Evolutionary conservation across 2,888 invertebrate species (phyloP).

Genomic region (Rhogogaster chlorosoma): DNA sequence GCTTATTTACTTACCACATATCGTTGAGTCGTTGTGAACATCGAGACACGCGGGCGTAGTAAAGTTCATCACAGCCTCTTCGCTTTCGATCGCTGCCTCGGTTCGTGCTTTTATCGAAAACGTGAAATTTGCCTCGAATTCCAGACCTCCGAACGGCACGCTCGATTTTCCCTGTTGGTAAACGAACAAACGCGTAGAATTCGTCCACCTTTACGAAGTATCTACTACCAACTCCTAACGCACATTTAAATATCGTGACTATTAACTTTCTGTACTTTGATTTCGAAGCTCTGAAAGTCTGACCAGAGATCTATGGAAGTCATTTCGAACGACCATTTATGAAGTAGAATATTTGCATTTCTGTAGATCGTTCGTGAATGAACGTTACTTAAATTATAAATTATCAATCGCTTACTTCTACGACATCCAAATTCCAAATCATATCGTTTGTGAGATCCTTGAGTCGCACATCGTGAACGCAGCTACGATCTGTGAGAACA

Average conservation of each 20-base stretch:
- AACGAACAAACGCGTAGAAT: neutral
- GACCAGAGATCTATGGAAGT: neutral
- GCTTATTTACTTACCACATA: conserved; percentile 78
- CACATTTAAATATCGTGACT: neutral
- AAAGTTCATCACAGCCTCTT: conserved; percentile 72
- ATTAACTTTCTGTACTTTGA: neutral
- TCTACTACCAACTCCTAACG: neutral
- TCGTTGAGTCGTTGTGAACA: conserved; percentile 76
- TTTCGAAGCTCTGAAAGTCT: neutral
- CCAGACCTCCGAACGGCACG: conserved; percentile 71
- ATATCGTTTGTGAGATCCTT: too few relatives aligned
- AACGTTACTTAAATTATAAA: too few relatives aligned
- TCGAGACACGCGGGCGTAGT: conserved; percentile 79
- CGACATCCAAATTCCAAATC: too few relatives aligned
- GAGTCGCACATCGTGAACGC: conserved; percentile 75
- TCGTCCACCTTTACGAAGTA: neutral
- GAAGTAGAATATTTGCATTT: neutral
- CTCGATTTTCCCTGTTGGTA: neutral
- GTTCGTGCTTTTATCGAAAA: conserved; percentile 77
- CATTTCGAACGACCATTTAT: neutral
- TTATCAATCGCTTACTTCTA: conserved; percentile 6
- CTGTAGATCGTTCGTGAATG: neutral
- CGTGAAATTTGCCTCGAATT: conserved; percentile 76
- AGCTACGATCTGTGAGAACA: conserved; percentile 74
- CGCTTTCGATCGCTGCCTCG: conserved; percentile 69